Evolutionary conservation across 1,140 invertebrate species (phyloP).

Genomic region (Oryzaephilus surinamensis): DNA sequence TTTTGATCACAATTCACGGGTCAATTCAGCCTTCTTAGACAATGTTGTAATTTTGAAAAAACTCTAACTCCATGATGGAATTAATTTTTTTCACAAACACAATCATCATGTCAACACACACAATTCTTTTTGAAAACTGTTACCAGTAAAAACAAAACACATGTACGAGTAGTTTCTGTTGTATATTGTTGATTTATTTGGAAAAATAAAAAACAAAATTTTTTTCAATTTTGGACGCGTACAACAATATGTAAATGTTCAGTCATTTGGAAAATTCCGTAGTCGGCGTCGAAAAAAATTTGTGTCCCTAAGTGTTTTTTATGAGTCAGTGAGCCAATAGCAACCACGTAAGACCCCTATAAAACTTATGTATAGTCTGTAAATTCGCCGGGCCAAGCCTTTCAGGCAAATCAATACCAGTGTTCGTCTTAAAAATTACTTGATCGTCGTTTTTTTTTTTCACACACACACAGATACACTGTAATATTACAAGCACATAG

Average conservation of each 20-base stretch:
- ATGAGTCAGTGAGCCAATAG: conserved; percentile 37
- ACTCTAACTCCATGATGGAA: conserved; percentile 16
- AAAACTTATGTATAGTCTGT: conserved; percentile 34
- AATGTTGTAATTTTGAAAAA: conserved; percentile 13
- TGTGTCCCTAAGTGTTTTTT: conserved; percentile 33
- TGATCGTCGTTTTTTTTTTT: conserved; percentile 22
- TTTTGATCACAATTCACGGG: conserved; percentile 15
- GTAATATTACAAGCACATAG: no score
- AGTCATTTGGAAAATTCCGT: conserved; percentile 38
- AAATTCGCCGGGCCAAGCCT: conserved; percentile 36
- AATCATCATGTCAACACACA: no score
- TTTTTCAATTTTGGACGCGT: conserved; percentile 33
- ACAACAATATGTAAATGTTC: conserved; percentile 34
- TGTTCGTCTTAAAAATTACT: conserved; percentile 35
- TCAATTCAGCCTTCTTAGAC: conserved; percentile 23
- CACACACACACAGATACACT: conserved; percentile 9
- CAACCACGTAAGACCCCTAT: conserved; percentile 35
- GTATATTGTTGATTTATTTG: background rate
- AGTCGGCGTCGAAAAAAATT: conserved; percentile 23
- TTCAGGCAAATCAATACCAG: conserved; percentile 36
- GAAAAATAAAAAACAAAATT: conserved; percentile 14
- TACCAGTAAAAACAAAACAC: conserved; percentile 11
- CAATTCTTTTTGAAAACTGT: no score
- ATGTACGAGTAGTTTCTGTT: conserved; percentile 10
- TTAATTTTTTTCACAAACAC: no score